Evolutionary conservation across 2,797 vertebrate species (phyloP), one percentile per base, ranked within the genome.

Genomic region (Paedocypris micromegethes): DNA sequence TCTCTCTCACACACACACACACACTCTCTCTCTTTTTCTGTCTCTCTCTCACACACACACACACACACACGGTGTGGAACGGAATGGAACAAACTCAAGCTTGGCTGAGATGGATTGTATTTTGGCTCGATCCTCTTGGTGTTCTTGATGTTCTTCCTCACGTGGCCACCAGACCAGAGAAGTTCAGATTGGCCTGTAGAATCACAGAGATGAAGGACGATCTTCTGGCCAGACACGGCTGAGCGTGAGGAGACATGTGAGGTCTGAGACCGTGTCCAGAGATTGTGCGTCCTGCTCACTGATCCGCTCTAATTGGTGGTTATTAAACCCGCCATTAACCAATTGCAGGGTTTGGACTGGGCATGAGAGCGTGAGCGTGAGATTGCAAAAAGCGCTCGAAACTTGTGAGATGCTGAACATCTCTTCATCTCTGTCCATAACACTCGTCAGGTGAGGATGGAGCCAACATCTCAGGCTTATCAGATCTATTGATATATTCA

Each of bases 271-370:
- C 23, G 23, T 23, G 23, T 23, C 23, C 23, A 23, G 23, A 85
- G 84, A 87, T 86, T 86, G 85, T 81, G 76, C 73, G 85, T 88
- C 86, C 85, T 87, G 86, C 83, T 88, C 82, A 75, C 82, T 88
- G 88, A 88, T 86, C 85, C 86, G 80, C 78, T 82, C 80, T 88
- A 90, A 89, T 88, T 86, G 82, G 83, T 82, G 75, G 45, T 85
- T 83, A 89, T 89, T 89, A 88, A 86, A 87, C 81, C 81, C 84
- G 68, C 80, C 86, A 89, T 88, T 87, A 88, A 80, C 83, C 84
- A 83, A 84, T 84, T 84, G 77, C 85, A 77, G 84, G 60, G 74
- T 82, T 39, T 80, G 79, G 80, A 85, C 76, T 79, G 83, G 47
- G 67, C 65, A 85, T 82, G 83, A 84, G 86, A 88, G 86, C 85